Percentiles rank a stretch among this genome's conserved stretches.
Conservation (phyloP, 1,140 invertebrate species). For the Archivesica marissinica region DNA sequence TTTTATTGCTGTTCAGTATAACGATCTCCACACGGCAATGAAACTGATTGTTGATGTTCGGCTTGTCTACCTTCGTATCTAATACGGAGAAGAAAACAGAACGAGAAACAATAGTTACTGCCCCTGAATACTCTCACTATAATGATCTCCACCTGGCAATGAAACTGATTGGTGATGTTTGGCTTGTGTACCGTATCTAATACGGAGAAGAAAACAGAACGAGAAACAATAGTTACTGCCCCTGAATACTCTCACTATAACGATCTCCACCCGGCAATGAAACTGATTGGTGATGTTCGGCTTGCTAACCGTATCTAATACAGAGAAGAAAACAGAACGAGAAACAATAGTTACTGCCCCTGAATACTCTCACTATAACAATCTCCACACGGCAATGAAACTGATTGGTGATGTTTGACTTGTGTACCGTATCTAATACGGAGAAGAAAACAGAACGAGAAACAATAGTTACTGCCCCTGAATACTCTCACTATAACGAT, state of each 20-base stretch:
- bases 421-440: conserved; percentile 10
- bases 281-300: conserved; percentile 59
- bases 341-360: too few species aligned
- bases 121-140: too few species aligned
- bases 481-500: too few species aligned
- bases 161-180: conserved; percentile 56
- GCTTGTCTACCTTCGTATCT: conserved; percentile 13
- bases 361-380: conserved; percentile 21
- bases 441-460: too few species aligned
- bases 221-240: too few species aligned
- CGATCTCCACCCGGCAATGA: conserved; percentile 43
- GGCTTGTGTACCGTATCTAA: conserved; percentile 35
- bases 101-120: too few species aligned
- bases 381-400: conserved; percentile 52
- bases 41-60: conserved; percentile 56
- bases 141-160: conserved; percentile 39
- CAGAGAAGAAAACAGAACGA: not conserved
- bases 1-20: conserved; percentile 46
- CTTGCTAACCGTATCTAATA: conserved; percentile 18
- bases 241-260: too few species aligned
- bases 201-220: not conserved
- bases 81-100: not conserved
- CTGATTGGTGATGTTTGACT: conserved; percentile 55
- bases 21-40: conserved; percentile 46
- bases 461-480: too few species aligned